Base-by-base conservation (phyloP, 2,797 vertebrate genomes). In the Malacoraja senta region DNA sequence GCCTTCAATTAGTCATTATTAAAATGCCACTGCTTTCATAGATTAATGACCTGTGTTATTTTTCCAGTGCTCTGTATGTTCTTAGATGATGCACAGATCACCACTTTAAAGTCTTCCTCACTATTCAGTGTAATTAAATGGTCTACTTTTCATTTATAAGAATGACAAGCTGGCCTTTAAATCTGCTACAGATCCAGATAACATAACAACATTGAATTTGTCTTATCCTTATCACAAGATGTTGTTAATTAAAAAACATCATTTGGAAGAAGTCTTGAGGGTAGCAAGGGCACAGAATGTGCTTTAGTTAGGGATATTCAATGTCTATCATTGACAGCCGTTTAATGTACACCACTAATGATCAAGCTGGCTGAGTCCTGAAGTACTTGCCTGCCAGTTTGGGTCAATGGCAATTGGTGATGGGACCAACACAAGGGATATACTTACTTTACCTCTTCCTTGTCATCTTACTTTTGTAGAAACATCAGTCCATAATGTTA, bases 121-220 rank as follows among this genome's bases (percentile, higher is more conserved):
- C 32, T 91, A 26, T 35, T 3, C 68, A 12, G 3, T 44, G 21
- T 91, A 91, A 91, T 91, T 74, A 38, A 71, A 71, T 90, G 3
- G 68, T 26, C 21, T 74, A 68, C 10, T 91, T 91, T 91, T 74
- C 68, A 71, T 74, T 91, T 13, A 26, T 21, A 44, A 91, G 32
- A 91, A 38, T 44, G 35, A 91, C 26, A 72, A 35, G 32, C 63
- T 91, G 32, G 19, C 68, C 88, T 72, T 91, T 91, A 91, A 74
- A 91, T 44, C 68, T 44, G 35, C 68, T 38, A 24, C 35, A 91
- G 65, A 29, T 29, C 24, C 88, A 91, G 88, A 74, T 74, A 91
- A 72, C 88, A 38, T 35, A 19, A 29, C 9, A 26, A 19, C 3
- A 7, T 91, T 44, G 10, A 72, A 72, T 91, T 91, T 24, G 72